phyloP scores from a whole-genome alignment of 2,113 vertebrate species.

The Myxocyprinus asiaticus region DNA sequence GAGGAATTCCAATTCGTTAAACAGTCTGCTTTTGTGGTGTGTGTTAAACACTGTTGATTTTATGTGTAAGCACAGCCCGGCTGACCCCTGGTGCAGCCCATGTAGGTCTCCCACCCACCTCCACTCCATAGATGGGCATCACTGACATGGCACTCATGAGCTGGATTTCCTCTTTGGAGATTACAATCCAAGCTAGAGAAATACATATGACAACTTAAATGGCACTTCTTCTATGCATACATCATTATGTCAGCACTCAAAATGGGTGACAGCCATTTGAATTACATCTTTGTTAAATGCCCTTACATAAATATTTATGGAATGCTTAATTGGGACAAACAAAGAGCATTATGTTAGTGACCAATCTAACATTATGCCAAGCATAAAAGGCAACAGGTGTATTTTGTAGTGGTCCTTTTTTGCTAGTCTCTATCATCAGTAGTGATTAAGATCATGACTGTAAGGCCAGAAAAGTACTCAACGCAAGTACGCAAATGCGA shows the following conservation, averaged over 20 bases:
- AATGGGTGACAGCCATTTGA: neutral
- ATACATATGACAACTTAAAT: slow-evolving; percentile 1
- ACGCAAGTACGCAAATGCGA: neutral
- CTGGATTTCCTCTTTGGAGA: slow-evolving; percentile 36
- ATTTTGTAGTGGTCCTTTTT: slow-evolving; percentile 12
- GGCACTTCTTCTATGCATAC: neutral
- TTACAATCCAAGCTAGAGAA: slow-evolving; percentile 2
- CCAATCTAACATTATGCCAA: neutral
- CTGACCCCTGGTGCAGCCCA: slow-evolving; percentile 14
- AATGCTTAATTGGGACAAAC: slow-evolving; percentile 2
- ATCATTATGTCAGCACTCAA: slow-evolving; percentile 10
- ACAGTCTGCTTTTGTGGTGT: slow-evolving; percentile 2
- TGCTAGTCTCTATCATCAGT: neutral
- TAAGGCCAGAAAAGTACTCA: neutral
- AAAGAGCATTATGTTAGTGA: neutral
- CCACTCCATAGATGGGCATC: slow-evolving; percentile 13
- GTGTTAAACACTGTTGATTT: slow-evolving; percentile 45
- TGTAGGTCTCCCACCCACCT: neutral
- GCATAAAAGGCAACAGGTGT: neutral
- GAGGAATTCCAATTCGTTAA: slow-evolving; percentile 29
- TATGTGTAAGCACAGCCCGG: slow-evolving; percentile 34
- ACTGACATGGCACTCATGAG: slow-evolving; percentile 19
- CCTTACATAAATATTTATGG: neutral
- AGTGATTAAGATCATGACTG: neutral
- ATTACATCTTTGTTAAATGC: neutral